phyloP scores from a whole-genome alignment of 2,888 invertebrate genomes.

The Oxyscelio sp. region DNA sequence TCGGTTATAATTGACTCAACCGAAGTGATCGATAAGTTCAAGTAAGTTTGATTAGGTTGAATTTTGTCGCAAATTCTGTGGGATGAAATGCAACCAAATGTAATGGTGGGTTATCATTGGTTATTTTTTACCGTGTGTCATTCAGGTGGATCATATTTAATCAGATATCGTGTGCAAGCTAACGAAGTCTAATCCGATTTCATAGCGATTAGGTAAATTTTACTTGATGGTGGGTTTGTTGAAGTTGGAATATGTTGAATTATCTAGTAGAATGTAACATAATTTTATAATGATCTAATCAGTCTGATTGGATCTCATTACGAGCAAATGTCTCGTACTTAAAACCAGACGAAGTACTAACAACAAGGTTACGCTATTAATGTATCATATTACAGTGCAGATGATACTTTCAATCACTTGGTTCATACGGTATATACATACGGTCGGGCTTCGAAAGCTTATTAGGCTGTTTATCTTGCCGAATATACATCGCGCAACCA shows the following conservation, averaged over 20 bases:
- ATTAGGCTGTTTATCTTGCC: constrained; percentile 52
- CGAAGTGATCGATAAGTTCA: not conserved
- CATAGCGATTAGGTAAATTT: not conserved
- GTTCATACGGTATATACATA: constrained; percentile 35
- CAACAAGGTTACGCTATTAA: not conserved
- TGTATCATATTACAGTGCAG: constrained; percentile 18
- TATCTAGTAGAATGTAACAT: too few species aligned
- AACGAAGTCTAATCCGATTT: not conserved
- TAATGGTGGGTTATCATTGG: not conserved
- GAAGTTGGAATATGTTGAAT: constrained; percentile 19
- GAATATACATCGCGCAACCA: constrained; percentile 27
- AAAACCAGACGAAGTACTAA: not conserved
- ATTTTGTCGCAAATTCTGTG: not conserved
- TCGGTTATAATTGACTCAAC: not conserved
- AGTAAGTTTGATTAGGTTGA: not conserved
- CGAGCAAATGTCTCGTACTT: not conserved
- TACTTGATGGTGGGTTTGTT: not conserved
- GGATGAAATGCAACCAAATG: not conserved
- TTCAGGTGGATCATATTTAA: not conserved
- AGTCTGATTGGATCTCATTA: constrained; percentile 2
- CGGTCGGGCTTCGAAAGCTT: constrained; percentile 22
- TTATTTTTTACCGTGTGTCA: not conserved
- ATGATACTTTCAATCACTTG: constrained; percentile 23
- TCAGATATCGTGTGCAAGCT: not conserved
- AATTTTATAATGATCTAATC: too few species aligned